These are phyloP conservation scores for Acromyrmex echinatior DNA, from an alignment of 1,140 invertebrate species.

Conservation along the genomic window DNA sequence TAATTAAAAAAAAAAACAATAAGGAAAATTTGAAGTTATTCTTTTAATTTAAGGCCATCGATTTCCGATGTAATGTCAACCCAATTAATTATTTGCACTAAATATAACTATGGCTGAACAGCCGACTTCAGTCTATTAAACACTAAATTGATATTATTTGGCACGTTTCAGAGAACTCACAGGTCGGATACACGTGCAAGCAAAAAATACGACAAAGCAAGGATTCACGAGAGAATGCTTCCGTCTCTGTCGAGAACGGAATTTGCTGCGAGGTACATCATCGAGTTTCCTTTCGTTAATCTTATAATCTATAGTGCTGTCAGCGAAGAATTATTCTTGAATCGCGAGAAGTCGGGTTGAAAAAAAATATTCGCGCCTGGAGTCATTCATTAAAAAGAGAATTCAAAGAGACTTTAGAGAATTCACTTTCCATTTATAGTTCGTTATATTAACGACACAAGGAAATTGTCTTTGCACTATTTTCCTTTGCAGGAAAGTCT, in stretches of 20 bases:
- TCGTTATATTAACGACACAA: background rate
- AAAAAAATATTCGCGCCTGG: background rate
- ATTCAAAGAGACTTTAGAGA: background rate
- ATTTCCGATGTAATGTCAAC: background rate
- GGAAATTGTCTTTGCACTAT: background rate
- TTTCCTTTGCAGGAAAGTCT: background rate
- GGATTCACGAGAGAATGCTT: conserved; percentile 57
- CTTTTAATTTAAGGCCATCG: conserved; percentile 10
- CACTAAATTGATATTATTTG: conserved; percentile 60
- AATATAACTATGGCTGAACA: conserved; percentile 39
- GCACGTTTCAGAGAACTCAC: conserved; percentile 76
- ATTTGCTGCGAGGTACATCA: conserved; percentile 69
- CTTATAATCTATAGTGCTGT: background rate
- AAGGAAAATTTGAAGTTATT: conserved; percentile 32
- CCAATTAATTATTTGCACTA: conserved; percentile 17
- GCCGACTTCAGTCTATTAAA: conserved; percentile 47
- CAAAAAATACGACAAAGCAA: conserved; percentile 57
- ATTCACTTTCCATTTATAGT: background rate
- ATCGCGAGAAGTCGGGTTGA: conserved; percentile 5
- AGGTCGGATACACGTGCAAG: conserved; percentile 69
- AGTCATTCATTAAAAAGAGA: conserved; percentile 13
- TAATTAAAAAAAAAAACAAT: conserved; percentile 47
- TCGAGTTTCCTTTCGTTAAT: conserved; percentile 54
- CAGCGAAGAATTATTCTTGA: background rate
- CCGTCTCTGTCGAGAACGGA: conserved; percentile 56